Base-by-base conservation (phyloP, 2,888 invertebrate species). In the Gymnoscelis rufifasciata region DNA sequence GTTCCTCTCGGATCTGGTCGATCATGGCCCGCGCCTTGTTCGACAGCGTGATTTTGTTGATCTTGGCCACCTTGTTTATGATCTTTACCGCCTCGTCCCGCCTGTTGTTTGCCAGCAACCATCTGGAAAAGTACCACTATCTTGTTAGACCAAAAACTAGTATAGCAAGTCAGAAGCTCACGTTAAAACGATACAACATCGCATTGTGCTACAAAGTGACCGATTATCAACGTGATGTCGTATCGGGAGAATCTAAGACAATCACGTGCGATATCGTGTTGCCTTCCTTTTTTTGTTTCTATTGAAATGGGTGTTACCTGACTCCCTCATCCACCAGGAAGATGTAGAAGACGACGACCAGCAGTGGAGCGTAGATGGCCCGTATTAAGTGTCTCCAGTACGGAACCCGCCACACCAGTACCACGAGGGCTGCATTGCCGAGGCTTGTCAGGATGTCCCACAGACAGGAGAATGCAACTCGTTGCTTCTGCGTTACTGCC, bases 311-410 rank as follows among this genome's bases (percentile, higher is more conserved):
- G 19, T 19, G 19, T 7, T 36, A 55, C 52, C 57, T 52, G 14
- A 94, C 90, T 1, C 94, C 94, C 73, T 94, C 94, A 1, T 94
- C 94, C n/a, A 93, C 79, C 4, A 93, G 69, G 90, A 93, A 93
- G 49, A 92, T 91, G 67, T 94, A 93, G 48, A 91, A 83, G 14
- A 95, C 78, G 14, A 93, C 90, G 0, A 94, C 74, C 1, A 94
- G 74, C 0, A 93, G 90, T 0, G 95, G 95, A 0, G 91, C 88
- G 66, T 95, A 95, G 41, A 93, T 88, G 27, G 92, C 90, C 26
- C 93, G 78, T 60, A 94, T 89, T 56, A 93, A 76, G 54, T 89
- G 74, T 54, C 93, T 88, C 95, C 95, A 96, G 66, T 93, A 91
- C 27, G 91, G 90, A 2, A 91, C 82, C 66, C 89, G 87, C 91